phyloP scores from a whole-genome alignment of 2,797 vertebrate species.

The Hozukius guyotensis region DNA sequence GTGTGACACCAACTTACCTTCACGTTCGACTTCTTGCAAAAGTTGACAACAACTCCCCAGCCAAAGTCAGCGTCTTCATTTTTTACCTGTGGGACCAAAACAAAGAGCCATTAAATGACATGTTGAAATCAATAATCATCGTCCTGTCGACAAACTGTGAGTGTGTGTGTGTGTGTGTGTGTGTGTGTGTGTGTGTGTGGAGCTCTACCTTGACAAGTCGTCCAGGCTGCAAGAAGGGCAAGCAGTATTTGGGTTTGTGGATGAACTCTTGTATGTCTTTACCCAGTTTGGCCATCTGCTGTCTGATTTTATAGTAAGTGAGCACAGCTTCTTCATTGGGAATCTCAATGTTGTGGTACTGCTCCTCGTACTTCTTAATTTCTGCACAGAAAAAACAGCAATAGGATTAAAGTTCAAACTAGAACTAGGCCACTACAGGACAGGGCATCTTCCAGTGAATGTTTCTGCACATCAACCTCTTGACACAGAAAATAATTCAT shows the following conservation, averaged over 20 bases:
- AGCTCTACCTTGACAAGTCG: slow-evolving; percentile 90
- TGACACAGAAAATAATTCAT: background rate
- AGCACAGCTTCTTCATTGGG: slow-evolving; percentile 94
- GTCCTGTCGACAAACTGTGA: background rate
- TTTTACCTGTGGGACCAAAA: slow-evolving; percentile 86
- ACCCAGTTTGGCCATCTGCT: slow-evolving; percentile 93
- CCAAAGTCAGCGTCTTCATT: slow-evolving; percentile 94
- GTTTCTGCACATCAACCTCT: background rate
- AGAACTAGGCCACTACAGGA: background rate
- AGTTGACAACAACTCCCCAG: slow-evolving; percentile 97
- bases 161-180: background rate
- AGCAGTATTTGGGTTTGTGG: slow-evolving; percentile 96
- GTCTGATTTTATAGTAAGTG: slow-evolving; percentile 96
- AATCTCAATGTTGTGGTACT: slow-evolving; percentile 92
- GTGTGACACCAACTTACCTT: slow-evolving; percentile 83
- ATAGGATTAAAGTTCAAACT: background rate
- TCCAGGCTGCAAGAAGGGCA: slow-evolving; percentile 96
- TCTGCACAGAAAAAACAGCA: slow-evolving; percentile 75
- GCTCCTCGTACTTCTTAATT: slow-evolving; percentile 91
- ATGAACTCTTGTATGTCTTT: slow-evolving; percentile 96
- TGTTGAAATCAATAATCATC: background rate
- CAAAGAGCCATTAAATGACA: background rate
- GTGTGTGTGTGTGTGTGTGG: background rate
- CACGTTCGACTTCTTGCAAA: slow-evolving; percentile 94
- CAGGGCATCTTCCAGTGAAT: background rate